These are phyloP conservation scores for Brachirus orientalis DNA, from an alignment of 2,113 vertebrate species.

Conservation along the genomic window DNA sequence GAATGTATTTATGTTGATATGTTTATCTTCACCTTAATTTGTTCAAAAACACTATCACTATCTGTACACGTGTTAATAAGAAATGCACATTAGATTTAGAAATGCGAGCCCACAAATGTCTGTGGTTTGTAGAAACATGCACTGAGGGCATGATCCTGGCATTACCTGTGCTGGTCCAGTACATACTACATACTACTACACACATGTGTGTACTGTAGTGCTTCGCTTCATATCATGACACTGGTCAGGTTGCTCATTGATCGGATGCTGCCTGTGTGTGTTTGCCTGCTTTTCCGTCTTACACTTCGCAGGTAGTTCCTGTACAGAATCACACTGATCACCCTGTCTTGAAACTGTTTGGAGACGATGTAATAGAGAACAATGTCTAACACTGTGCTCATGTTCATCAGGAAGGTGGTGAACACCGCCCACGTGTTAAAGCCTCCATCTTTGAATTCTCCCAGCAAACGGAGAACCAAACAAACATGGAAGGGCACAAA, in stretches of 20 bases:
- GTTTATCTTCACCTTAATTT: too few species aligned
- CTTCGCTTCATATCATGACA: conserved; percentile 85
- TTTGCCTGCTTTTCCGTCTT: conserved; percentile 90
- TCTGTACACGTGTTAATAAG: too few species aligned
- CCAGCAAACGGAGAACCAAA: conserved; percentile 85
- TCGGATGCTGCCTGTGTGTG: conserved; percentile 86
- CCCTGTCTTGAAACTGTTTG: conserved; percentile 96
- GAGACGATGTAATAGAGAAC: conserved; percentile 98
- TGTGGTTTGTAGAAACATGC: too few species aligned
- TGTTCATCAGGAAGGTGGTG: conserved; percentile 94
- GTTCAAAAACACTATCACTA: too few species aligned
- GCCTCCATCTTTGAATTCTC: conserved; percentile 26
- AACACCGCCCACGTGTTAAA: conserved; percentile 89
- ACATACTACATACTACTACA: too few species aligned
- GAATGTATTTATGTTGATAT: too few species aligned
- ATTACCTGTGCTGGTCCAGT: too few species aligned
- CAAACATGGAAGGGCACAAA: conserved; percentile 94
- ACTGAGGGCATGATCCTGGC: too few species aligned
- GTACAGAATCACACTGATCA: conserved; percentile 95
- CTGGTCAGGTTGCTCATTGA: conserved; percentile 93
- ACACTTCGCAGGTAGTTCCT: conserved; percentile 94
- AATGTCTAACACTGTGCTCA: conserved; percentile 93
- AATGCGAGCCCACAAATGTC: too few species aligned
- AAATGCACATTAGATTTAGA: too few species aligned
- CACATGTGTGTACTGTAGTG: too few species aligned